Conservation (phyloP, 2,797 vertebrate genomes). For the Squalus acanthias region DNA sequence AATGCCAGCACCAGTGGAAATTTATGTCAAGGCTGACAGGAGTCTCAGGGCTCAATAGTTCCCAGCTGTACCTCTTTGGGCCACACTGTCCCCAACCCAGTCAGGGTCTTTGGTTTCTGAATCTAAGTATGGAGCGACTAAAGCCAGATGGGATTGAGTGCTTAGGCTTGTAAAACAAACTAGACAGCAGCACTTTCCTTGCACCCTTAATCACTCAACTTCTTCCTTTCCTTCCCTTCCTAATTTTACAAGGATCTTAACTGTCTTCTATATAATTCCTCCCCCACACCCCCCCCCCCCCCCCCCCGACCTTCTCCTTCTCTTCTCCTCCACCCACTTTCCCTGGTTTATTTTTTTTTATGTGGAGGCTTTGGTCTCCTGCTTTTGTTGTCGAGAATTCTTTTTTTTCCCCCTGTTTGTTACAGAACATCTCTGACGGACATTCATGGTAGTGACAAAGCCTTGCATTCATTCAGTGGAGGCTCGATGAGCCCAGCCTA, state of each 20-base stretch:
- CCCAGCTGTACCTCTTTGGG: conserved; percentile 67
- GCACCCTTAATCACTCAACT: conserved; percentile 30
- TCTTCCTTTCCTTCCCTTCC: conserved; percentile 39
- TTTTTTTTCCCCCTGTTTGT: conserved; percentile 69
- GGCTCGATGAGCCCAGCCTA: conserved; percentile 45
- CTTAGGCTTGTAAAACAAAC: conserved; percentile 25
- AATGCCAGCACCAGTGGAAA: conserved; percentile 88
- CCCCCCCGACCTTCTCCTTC: conserved; percentile 41
- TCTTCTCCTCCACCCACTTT: conserved; percentile 46
- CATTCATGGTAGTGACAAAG: conserved; percentile 62
- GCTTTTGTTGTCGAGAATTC: conserved; percentile 60
- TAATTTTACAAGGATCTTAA: conserved; percentile 46
- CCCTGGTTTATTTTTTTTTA: conserved; percentile 61
- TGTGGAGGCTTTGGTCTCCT: conserved; percentile 63
- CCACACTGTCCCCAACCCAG: conserved; percentile 36
- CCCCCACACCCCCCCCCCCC: conserved; percentile 37
- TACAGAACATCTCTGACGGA: conserved; percentile 70
- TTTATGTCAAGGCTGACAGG: conserved; percentile 87
- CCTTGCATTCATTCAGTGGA: conserved; percentile 55
- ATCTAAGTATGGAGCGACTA: conserved; percentile 31
- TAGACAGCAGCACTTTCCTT: background rate
- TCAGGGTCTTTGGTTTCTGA: conserved; percentile 31
- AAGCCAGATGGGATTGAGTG: background rate
- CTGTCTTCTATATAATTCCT: conserved; percentile 51
- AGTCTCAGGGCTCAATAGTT: conserved; percentile 80